A percentile compares a stretch with the other conserved stretches of the same genome.
Conservation (phyloP, 1,140 invertebrate genomes). For the Aphelinus atriplicis region DNA sequence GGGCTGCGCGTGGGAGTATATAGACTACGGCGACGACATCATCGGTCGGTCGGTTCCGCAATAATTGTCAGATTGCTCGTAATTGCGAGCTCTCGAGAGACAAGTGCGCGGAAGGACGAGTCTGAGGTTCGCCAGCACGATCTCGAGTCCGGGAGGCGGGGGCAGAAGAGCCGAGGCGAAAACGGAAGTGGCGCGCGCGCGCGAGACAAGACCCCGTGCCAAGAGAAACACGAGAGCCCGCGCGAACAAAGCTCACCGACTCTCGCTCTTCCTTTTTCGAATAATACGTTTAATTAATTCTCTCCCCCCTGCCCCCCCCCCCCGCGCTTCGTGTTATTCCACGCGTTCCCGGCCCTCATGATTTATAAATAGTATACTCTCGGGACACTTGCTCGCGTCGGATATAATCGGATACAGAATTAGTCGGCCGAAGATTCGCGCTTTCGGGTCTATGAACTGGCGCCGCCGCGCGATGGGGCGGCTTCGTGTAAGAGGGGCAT, state of each 20-base stretch:
- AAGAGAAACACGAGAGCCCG: constrained; percentile 8
- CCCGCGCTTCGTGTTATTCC: not conserved
- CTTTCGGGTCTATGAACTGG: too few relatives aligned
- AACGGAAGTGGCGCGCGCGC: not conserved
- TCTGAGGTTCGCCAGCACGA: constrained; percentile 16
- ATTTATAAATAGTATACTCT: too few relatives aligned
- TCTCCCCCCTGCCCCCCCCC: not conserved
- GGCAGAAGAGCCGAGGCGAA: not conserved
- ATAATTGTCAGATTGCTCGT: constrained; percentile 63
- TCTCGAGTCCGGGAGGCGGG: not conserved
- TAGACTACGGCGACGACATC: not conserved
- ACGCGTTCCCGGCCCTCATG: too few relatives aligned
- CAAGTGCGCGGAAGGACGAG: constrained; percentile 37
- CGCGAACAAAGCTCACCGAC: not conserved
- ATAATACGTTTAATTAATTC: not conserved
- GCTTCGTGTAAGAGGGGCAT: too few relatives aligned
- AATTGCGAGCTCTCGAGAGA: constrained; percentile 61
- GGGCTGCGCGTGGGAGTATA: too few relatives aligned
- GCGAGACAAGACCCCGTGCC: not conserved
- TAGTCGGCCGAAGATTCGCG: too few relatives aligned
- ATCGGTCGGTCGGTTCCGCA: constrained; percentile 50
- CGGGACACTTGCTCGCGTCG: too few relatives aligned
- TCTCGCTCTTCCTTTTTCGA: not conserved
- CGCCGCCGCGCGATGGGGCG: too few relatives aligned
- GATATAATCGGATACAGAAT: too few relatives aligned